Conservation (phyloP, 2,888 invertebrate genomes). For the Rhamphomyia laevipes region DNA sequence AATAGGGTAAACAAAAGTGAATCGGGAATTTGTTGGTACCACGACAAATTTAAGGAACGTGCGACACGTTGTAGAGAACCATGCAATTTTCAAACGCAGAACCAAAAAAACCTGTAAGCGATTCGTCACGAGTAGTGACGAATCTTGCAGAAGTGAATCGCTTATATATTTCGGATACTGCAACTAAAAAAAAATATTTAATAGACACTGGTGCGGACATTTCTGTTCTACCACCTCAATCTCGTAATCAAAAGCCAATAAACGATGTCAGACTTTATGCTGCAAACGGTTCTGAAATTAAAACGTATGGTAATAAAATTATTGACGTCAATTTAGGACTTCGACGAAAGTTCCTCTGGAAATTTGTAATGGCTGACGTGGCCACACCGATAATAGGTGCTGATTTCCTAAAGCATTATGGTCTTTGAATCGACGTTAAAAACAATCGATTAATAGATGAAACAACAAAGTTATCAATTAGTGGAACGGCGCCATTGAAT, state of each 20-base stretch:
- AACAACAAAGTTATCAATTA: neutral
- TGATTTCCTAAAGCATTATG: slow-evolving; percentile 6
- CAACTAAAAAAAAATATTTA: neutral
- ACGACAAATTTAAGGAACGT: neutral
- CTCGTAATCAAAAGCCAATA: neutral
- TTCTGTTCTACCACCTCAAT: slow-evolving; percentile 8
- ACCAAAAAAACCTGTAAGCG: neutral
- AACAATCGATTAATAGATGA: neutral
- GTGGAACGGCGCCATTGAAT: neutral
- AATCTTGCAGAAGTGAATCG: neutral
- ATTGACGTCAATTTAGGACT: slow-evolving; percentile 1
- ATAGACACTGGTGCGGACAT: slow-evolving; percentile 11
- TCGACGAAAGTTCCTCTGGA: slow-evolving; percentile 3
- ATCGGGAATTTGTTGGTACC: neutral
- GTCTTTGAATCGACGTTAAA: slow-evolving; percentile 1
- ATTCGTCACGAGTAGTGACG: neutral
- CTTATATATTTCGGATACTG: neutral
- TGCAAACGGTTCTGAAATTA: slow-evolving; percentile 5
- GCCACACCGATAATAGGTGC: slow-evolving; percentile 5
- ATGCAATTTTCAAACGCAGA: neutral
- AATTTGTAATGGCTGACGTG: slow-evolving; percentile 3
- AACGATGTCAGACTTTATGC: slow-evolving; percentile 1
- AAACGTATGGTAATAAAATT: neutral
- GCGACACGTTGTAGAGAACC: neutral
- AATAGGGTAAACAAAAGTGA: too few relatives aligned